Evolutionary conservation across 2,113 vertebrate species (phyloP).

Genomic region (Cercocebus atys): DNA sequence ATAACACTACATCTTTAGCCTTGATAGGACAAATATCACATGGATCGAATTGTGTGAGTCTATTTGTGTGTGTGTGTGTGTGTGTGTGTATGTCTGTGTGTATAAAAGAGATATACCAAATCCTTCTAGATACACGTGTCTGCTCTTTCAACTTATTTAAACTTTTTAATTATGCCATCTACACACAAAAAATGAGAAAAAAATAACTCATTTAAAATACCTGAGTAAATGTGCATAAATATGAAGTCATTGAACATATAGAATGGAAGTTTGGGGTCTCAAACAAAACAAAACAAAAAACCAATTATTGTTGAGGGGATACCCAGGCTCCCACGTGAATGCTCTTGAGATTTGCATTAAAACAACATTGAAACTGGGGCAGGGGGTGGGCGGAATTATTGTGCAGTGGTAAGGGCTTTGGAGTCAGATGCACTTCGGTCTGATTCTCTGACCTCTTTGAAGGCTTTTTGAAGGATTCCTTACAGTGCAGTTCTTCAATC

Average conservation of each 20-base stretch:
- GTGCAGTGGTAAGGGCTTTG: neutral
- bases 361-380: neutral
- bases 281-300: neutral
- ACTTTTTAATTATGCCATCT: neutral
- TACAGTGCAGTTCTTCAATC: neutral
- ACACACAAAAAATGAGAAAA: neutral
- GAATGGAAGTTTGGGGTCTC: neutral
- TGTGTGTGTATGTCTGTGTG: neutral
- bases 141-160: neutral
- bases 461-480: neutral
- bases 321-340: neutral
- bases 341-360: neutral
- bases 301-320: neutral
- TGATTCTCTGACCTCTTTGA: neutral
- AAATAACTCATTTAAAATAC: neutral
- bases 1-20: neutral
- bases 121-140: neutral
- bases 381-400: neutral
- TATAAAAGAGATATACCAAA: neutral
- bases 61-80: neutral
- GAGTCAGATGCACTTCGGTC: neutral
- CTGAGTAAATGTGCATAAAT: neutral
- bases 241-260: neutral
- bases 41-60: neutral
- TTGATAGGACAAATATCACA: neutral